Base-by-base conservation (phyloP, 1,140 invertebrate genomes). In the Heliconius eleuchia region DNA sequence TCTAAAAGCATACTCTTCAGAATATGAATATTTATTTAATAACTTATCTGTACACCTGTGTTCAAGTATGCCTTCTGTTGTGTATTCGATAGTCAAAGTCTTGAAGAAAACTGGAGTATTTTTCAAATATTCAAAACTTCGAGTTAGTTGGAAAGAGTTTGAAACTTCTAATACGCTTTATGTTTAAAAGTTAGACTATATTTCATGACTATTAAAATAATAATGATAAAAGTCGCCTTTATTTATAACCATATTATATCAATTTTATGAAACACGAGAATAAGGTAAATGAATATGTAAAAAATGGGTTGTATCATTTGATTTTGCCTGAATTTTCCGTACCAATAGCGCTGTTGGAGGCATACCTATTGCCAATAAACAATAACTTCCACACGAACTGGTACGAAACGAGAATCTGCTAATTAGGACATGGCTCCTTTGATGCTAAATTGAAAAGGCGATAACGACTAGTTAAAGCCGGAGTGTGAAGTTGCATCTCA, bases 271-370 rank as follows among this genome's bases (percentile, higher is more conserved):
- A 60, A 60, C 9, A 60, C 27, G 9, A 30, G 23, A 27, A 66
- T 66, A 66, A 27, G 1, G 4, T 2, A 18, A 66, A 66, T 13
- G 16, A 57, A 66, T 27, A 86, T 85, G 87, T 66, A 78, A 85
- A 84, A 88, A 86, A 77, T 78, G 77, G 83, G 80, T 88, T 89
- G 84, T 85, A 86, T 82, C 80, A 82, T 78, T 85, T 88, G 88
- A 88, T 89, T 89, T 90, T 91, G 83, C 91, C 87, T 92, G 87
- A 94, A 94, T 93, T 93, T 94, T 94, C 92, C 91, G 82, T 89
- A 85, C 91, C 89, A 91, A 76, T 89, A 84, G 82, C 76, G 85
- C 83, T 76, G 83, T 87, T 85, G 81, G 80, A 82, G 86, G 85
- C 82, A 83, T 80, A 91, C 88, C 85, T 91, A 91, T 88, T 90